These are phyloP conservation scores for Pseudomyrmex sp. DNA, from an alignment of 1,140 invertebrate genomes.

Conservation along the genomic window DNA sequence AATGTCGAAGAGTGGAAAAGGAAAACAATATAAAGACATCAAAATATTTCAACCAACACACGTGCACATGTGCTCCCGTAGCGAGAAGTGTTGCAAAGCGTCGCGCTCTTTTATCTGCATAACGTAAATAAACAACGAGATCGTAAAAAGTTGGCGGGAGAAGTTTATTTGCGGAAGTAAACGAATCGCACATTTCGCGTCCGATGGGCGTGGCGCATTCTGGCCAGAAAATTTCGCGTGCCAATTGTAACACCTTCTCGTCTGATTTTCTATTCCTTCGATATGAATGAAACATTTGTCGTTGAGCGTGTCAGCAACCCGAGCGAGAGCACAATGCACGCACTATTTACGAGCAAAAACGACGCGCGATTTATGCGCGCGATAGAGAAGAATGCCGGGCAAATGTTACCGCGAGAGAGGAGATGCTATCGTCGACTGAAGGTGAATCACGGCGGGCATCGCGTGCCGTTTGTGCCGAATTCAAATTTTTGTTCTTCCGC, in stretches of 20 bases:
- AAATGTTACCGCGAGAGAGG: neutral
- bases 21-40: neutral
- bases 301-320: neutral
- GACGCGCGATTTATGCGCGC: neutral
- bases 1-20: neutral
- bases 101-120: neutral
- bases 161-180: constrained; percentile 9
- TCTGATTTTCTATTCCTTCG: constrained; percentile 40
- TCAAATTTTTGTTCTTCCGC: neutral
- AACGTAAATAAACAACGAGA: constrained; percentile 14
- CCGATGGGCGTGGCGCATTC: neutral
- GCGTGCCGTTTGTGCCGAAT: neutral
- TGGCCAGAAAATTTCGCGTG: neutral
- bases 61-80: neutral
- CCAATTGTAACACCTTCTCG: constrained; percentile 6
- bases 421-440: constrained; percentile 17
- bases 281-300: neutral
- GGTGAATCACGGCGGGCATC: constrained; percentile 14
- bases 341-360: constrained; percentile 38
- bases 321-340: constrained; percentile 30
- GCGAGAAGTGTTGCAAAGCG: neutral
- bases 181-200: neutral
- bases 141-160: neutral
- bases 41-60: too few relatives aligned
- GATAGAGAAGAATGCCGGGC: neutral